Evolutionary conservation across 2,888 invertebrate species (phyloP).

Genomic region (Synanthedon myopaeformis): DNA sequence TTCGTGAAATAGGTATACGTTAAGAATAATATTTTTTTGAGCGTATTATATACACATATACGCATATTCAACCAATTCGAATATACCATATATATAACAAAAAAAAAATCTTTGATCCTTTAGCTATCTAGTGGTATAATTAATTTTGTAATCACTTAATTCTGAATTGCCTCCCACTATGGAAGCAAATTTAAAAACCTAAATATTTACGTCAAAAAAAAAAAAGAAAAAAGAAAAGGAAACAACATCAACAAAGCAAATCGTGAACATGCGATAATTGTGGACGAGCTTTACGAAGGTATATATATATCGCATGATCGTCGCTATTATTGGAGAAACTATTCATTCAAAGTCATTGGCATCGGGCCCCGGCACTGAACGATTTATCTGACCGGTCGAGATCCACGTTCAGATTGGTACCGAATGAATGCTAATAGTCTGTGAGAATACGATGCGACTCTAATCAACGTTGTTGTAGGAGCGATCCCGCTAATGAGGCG

Average conservation of each 20-base stretch:
- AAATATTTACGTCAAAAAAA: neutral
- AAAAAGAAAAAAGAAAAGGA: neutral
- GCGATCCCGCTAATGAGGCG: conserved; percentile 59
- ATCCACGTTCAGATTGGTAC: conserved; percentile 15
- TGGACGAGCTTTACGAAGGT: neutral
- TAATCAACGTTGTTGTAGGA: conserved; percentile 30
- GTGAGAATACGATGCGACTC: conserved; percentile 29
- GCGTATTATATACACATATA: too few relatives aligned
- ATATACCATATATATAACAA: too few relatives aligned
- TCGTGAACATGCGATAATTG: neutral
- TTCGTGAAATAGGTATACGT: too few relatives aligned
- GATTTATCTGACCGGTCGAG: conserved; percentile 22
- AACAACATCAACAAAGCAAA: neutral
- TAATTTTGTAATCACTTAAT: too few relatives aligned
- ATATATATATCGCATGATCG: conserved; percentile 4
- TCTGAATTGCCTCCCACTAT: too few relatives aligned
- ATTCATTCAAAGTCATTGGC: conserved; percentile 36
- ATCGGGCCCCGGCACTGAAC: conserved; percentile 14
- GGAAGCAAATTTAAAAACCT: neutral
- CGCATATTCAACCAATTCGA: too few relatives aligned
- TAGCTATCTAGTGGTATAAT: too few relatives aligned
- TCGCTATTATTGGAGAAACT: conserved; percentile 11
- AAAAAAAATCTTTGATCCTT: too few relatives aligned
- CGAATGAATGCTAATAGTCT: conserved; percentile 5
- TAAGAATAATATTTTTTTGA: too few relatives aligned